Percentiles rank a stretch among this genome's conserved stretches.
Conservation (phyloP, 2,888 invertebrate genomes). For the Synergus laeviventris region DNA sequence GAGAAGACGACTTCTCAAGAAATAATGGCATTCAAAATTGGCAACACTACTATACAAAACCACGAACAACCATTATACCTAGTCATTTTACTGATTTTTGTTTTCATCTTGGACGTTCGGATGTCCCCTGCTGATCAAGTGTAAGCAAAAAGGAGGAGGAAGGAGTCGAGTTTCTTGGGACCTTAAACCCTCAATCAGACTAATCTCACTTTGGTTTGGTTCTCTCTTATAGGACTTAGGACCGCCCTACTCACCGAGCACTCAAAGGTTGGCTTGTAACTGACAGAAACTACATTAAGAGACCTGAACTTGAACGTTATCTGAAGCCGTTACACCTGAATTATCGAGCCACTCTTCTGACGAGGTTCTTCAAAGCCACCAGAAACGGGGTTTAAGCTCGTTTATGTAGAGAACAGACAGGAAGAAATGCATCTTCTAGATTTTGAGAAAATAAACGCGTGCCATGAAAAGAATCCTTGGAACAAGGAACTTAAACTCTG, state of each 20-base stretch:
- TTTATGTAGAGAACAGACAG: background rate
- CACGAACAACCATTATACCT: background rate
- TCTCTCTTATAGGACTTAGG: background rate
- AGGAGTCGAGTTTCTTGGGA: background rate
- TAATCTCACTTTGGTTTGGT: conserved; percentile 6
- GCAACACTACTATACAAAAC: conserved; percentile 5
- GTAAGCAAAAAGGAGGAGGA: conserved; percentile 12
- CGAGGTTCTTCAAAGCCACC: background rate
- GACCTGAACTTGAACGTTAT: conserved; percentile 20
- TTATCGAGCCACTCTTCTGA: conserved; percentile 35
- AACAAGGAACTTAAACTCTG: too few species aligned
- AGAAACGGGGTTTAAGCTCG: background rate
- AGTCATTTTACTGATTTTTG: conserved; percentile 27
- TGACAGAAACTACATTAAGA: conserved; percentile 26
- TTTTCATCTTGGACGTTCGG: background rate
- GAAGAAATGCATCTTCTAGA: background rate
- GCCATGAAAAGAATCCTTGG: background rate
- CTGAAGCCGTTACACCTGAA: conserved; percentile 44
- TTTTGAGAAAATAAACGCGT: background rate
- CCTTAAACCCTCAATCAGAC: conserved; percentile 26
- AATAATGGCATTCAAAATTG: background rate
- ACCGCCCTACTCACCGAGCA: background rate
- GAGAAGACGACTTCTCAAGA: too few species aligned
- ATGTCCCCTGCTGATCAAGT: conserved; percentile 27
- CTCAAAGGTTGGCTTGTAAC: conserved; percentile 23